Evolutionary conservation across 2,888 invertebrate species (phyloP), one percentile per base, ranked within the genome.

Genomic region (Drosophila trichaetosa): DNA sequence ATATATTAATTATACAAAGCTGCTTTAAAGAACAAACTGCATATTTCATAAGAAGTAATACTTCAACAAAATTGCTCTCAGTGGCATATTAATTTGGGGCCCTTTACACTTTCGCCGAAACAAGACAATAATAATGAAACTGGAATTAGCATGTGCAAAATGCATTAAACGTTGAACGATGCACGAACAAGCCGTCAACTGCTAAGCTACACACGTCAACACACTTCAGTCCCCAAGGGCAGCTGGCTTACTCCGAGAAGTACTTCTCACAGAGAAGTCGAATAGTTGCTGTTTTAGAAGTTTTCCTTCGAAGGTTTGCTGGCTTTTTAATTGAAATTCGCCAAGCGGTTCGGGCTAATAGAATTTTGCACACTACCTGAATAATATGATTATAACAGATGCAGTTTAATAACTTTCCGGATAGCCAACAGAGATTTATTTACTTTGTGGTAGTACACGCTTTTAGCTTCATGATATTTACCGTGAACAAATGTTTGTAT

Each of bases 131-230:
- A 73, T 76, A 72, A 68, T 58, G 61, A 69, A 64, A 61, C 57
- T 49, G 68, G 57, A 60, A 59, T 52, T 61, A 56, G 54, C 73
- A 56, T 69, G 72, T 78, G 65, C 71, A 74, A 72, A 72, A 73
- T 83, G 83, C 83, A 80, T 58, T 77, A 77, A 77, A 58, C 59
- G 10, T 8, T 34, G 52, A 27, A 58, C 8, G n/a, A 27, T n/a
- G 34, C 4, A 29, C 21, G 16, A 29, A 49, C 5, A 49, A 51
- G 21, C 46, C 51, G 65, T 71, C 29, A 71, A 71, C 53, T 24
- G 63, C 24, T 54, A 61, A 77, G 69, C 77, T 64, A 27, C 57
- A 66, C 63, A 64, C 69, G 29, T 67, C 75, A 63, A 51, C 64
- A 65, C 42, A 40, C 58, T 59, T 53, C 54, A 69, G 48, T 13